Base-by-base conservation (phyloP, 2,888 invertebrate genomes). In the Plagiodera versicolora region DNA sequence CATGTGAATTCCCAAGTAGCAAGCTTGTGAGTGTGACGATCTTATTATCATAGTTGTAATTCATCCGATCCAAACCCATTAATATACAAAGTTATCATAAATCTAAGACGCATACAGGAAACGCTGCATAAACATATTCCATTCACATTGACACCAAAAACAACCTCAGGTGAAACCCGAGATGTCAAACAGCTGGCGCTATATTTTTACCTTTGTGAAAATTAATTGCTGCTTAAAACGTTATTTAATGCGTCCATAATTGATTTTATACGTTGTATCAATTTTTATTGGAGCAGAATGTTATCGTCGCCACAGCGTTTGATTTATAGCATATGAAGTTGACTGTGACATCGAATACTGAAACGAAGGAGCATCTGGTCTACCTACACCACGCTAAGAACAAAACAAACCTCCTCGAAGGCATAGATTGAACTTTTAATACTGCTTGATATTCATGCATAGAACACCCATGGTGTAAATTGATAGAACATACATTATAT, bases 121-220 rank as follows among this genome's bases (percentile, higher is more conserved):
- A 65, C 63, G 66, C 66, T 67, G 65, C 65, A 67, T 67, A 70
- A 67, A 68, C 63, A 65, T 71, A 68, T 67, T 39, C 39, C n/a
- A 39, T 39, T 69, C 67, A 70, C 70, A 68, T 62, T 70, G 67
- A 70, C 65, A 68, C 57, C 45, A 51, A 56, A 56, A 62, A 62
- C 51, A 44, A 58, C 67, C 68, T 70, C 69, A 71, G 69, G 71
- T 71, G 68, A 70, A 71, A 71, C 63, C 54, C 28, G 57, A 67
- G 64, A 59, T 63, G 48, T 46, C 51, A 28, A 54, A 46, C 66
- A 66, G 65, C 65, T 65, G 64, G 65, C 58, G 46, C 24, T 50
- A 52, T 56, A 56, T 64, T 62, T 50, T 64, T 62, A 63, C 65
- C 58, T 65, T 64, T 58, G 56, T 58, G 50, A 51, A 63, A 65